Base-by-base conservation (phyloP, 2,888 invertebrate species). In the Artemia sinica region DNA sequence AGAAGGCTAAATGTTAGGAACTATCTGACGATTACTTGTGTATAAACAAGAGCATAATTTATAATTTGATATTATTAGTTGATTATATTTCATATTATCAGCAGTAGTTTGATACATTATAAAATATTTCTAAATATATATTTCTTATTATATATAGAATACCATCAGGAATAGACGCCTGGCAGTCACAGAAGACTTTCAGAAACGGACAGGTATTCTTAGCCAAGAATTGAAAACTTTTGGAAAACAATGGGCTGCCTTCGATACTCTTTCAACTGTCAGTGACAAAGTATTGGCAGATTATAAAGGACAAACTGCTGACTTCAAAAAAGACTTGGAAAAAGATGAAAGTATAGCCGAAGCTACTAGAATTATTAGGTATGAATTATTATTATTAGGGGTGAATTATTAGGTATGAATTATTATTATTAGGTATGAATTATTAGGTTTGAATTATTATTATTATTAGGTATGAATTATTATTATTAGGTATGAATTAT, bases 291-390 rank as follows among this genome's bases (percentile, higher is more conserved):
- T 88, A 0, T 77, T 81, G n/a, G 79, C 83, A 8, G 83, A 84
- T 50, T 86, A 87, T 77, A 79, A 80, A 58, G 77, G 81, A 0
- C 87, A 90, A 75, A 72, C 87, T 12, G 79, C 82, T 49, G 83
- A 84, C 71, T 79, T 92, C 65, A 81, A 84, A 72, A 80, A 85
- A 6, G 90, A 91, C 75, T 78, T 90, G 4, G 79, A 84, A 70
- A 81, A 82, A 52, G 89, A 90, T 74, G 83, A 86, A 73, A 70
- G 70, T 49, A 10, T 70, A 66, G 50, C 68, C 28, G 48, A 13
- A 82, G 84, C 0, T 76, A 89, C 69, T 83, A 85, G 73, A 82
- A 77, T 87, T 49, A 81, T 28, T 28, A 58, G 63, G 63, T 58
- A 58, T n/a, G 63, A 58, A 14, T 1, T 18, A 1, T 18, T 18